Evolutionary conservation across 2,113 vertebrate species (phyloP).

Genomic region (Gallinago undulata): DNA sequence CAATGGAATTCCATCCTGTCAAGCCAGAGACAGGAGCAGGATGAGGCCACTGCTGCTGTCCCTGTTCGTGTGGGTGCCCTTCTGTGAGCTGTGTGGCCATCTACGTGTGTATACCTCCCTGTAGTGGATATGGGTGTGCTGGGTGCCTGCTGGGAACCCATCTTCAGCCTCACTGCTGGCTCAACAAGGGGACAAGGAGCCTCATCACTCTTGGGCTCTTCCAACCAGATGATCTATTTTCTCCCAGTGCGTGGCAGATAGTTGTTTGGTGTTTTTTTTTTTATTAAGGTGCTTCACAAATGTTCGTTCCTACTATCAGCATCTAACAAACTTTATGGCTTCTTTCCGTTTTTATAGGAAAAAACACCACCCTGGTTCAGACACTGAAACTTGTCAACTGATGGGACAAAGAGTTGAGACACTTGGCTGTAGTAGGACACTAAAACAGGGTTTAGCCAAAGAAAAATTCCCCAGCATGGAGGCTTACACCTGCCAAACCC

Average conservation of each 20-base stretch:
- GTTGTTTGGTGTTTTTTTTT: not conserved
- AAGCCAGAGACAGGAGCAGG: not conserved
- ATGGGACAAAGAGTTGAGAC: slow-evolving; percentile 48
- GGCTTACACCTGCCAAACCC: not conserved
- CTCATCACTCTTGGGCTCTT: not conserved
- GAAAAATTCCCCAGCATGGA: not conserved
- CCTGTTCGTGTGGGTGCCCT: not conserved
- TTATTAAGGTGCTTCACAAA: not conserved
- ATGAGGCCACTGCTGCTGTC: not conserved
- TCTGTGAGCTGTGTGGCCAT: not conserved
- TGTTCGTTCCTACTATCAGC: not conserved
- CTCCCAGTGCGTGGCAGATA: not conserved
- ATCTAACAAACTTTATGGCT: slow-evolving; percentile 37
- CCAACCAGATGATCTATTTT: not conserved
- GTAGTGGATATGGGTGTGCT: too few relatives aligned
- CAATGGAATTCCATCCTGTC: not conserved
- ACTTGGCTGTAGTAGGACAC: slow-evolving; percentile 30
- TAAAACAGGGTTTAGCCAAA: slow-evolving; percentile 31
- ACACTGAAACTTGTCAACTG: slow-evolving; percentile 38
- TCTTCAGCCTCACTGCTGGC: not conserved
- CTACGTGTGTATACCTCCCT: accelerated
- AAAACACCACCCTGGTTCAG: slow-evolving; percentile 28
- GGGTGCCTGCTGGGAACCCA: not conserved
- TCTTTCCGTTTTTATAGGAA: slow-evolving; percentile 58
- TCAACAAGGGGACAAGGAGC: not conserved